Evolutionary conservation across 2,113 vertebrate genomes (phyloP).

Genomic region (Callipepla squamata): DNA sequence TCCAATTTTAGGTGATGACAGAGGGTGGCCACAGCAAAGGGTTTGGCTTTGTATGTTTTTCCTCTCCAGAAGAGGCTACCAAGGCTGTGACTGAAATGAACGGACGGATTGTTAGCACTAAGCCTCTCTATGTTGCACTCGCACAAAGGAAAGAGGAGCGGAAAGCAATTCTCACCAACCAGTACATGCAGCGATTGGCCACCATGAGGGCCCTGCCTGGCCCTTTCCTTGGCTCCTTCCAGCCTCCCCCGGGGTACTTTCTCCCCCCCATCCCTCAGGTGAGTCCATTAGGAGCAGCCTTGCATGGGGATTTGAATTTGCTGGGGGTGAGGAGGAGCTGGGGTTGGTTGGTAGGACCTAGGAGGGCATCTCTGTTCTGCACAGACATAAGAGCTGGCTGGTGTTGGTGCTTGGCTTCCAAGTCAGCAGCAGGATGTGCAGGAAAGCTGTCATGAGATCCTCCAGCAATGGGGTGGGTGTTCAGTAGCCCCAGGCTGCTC

Average conservation of each 20-base stretch:
- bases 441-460: neutral
- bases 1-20: slow-evolving; percentile 92
- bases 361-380: neutral
- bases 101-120: slow-evolving; percentile 91
- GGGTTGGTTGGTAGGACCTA: accelerated
- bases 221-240: slow-evolving; percentile 87
- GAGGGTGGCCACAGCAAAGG: slow-evolving; percentile 94
- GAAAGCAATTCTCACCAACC: slow-evolving; percentile 95
- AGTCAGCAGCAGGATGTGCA: accelerated
- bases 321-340: neutral
- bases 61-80: slow-evolving; percentile 96
- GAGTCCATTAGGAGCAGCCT: neutral
- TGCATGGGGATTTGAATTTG: accelerated
- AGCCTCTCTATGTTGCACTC: slow-evolving; percentile 94
- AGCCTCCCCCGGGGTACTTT: slow-evolving; percentile 86
- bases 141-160: slow-evolving; percentile 95
- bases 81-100: slow-evolving; percentile 99
- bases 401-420: accelerated
- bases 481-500: accelerated
- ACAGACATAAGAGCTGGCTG: accelerated
- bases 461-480: neutral
- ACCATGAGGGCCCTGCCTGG: slow-evolving; percentile 83
- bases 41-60: slow-evolving; percentile 98
- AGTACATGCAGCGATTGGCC: slow-evolving; percentile 93
- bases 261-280: slow-evolving; percentile 90